A percentile compares a stretch with the other conserved stretches of the same genome.
Evolutionary conservation across 2,113 vertebrate species (phyloP).

Genomic region (Heterocephalus glaber): DNA sequence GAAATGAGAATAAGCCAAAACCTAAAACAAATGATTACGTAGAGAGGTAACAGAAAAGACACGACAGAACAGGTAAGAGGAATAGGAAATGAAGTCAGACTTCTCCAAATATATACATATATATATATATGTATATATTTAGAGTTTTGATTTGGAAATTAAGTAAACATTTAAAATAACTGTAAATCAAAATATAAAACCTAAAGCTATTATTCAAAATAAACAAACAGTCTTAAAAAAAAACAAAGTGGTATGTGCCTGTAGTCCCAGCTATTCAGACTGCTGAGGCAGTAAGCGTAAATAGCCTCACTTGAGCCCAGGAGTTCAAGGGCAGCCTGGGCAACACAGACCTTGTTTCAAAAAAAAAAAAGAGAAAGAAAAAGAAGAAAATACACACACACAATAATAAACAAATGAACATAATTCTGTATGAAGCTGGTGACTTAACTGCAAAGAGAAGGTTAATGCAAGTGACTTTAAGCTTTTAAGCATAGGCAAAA

Average conservation of each 20-base stretch:
- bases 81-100: background rate
- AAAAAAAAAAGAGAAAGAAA: background rate
- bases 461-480: background rate
- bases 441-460: background rate
- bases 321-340: background rate
- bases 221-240: background rate
- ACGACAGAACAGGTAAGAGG: no score
- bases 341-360: background rate
- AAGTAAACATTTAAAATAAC: constrained; percentile 19
- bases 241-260: background rate
- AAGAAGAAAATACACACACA: background rate
- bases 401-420: background rate
- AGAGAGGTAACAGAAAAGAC: no score
- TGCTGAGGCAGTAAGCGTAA: background rate
- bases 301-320: background rate
- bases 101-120: background rate
- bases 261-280: background rate
- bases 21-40: background rate
- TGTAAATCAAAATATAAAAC: constrained; percentile 21
- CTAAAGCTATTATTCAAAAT: constrained; percentile 29
- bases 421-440: background rate
- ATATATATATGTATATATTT: no score
- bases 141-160: constrained; percentile 2
- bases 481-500: background rate
- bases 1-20: background rate